Evolutionary conservation across 2,113 vertebrate species (phyloP).

Genomic region (Neoarius graeffei): DNA sequence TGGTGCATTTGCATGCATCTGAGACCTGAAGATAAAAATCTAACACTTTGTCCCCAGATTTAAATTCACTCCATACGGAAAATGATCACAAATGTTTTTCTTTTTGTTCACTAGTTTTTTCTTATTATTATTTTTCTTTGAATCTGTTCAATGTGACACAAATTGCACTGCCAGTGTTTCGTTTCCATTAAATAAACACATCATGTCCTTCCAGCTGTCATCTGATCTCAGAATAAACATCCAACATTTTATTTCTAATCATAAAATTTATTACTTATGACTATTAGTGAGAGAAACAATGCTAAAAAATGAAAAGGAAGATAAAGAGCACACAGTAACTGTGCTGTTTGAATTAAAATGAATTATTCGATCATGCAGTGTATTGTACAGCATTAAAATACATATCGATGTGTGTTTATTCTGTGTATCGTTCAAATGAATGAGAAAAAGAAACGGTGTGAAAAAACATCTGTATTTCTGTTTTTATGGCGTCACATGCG

Average conservation of each 20-base stretch:
- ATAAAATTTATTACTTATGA: too few relatives aligned
- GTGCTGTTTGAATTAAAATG: background rate
- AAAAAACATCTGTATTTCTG: conserved; percentile 54
- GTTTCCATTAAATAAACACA: conserved; percentile 7
- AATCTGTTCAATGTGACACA: background rate
- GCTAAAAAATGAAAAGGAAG: background rate
- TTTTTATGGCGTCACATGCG: conserved; percentile 67
- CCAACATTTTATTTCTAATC: background rate
- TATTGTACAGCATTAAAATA: background rate
- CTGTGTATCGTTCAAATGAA: background rate
- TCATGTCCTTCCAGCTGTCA: background rate
- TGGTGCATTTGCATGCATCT: background rate
- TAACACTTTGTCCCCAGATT: background rate
- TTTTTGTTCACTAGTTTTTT: background rate
- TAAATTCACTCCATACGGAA: too few relatives aligned
- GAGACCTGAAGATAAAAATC: background rate
- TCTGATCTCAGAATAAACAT: conserved; percentile 7
- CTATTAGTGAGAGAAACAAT: background rate
- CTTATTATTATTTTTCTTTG: background rate
- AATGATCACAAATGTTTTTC: background rate
- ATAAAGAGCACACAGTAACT: background rate
- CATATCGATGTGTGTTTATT: too few relatives aligned
- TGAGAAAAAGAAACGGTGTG: background rate
- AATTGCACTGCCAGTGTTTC: background rate
- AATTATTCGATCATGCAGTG: background rate